Evolutionary conservation across 2,113 vertebrate species (phyloP), one percentile per base, ranked within the genome.

Genomic region (Centrocercus urophasianus): DNA sequence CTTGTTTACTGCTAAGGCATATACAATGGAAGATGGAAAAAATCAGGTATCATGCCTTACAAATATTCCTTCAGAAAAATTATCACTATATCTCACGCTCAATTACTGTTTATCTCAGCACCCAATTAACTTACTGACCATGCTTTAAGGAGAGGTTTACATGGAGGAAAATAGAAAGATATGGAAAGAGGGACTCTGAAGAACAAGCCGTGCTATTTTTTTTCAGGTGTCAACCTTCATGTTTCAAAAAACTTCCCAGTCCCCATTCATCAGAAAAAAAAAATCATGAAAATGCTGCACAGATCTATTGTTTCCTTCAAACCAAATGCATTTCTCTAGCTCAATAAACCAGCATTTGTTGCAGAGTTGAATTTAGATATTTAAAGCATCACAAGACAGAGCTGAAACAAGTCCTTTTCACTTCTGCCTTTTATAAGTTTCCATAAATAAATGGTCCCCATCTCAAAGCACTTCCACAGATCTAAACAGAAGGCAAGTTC

Each of bases 251-350:
- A 77, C 56, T 87, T 21, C 45, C 95, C 66, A 93, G 52, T 96
- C 94, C 96, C 91, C n/a, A 16, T 89, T 94, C 76, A 63, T 88
- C 65, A 89, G 89, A 84, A 91, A 40, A 56, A 96, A 69, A 63
- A 83, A 90, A 95, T 85, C 17, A 27, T 45, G n/a, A 83, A 83
- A 93, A 97, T 94, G 94, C 95, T 91, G 97, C 97, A 89, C 93
- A 97, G 91, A 96, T 87, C 63, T 59, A 97, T 89, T 45, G 95
- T 61, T 83, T 20, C 34, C 85, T 97, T 93, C 92, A 97, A 85
- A 90, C 64, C 85, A 91, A 78, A 76, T 57, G 91, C 20, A 22
- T 8, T 76, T 65, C n/a, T 80, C 93, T 66, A 97, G 60, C 50
- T 94, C 59, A 86, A 71, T 24, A 52, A 80, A 38, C 32, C 11